These are phyloP conservation scores for Cerastis rubricosa DNA, from an alignment of 2,888 invertebrate species.

Conservation along the genomic window DNA sequence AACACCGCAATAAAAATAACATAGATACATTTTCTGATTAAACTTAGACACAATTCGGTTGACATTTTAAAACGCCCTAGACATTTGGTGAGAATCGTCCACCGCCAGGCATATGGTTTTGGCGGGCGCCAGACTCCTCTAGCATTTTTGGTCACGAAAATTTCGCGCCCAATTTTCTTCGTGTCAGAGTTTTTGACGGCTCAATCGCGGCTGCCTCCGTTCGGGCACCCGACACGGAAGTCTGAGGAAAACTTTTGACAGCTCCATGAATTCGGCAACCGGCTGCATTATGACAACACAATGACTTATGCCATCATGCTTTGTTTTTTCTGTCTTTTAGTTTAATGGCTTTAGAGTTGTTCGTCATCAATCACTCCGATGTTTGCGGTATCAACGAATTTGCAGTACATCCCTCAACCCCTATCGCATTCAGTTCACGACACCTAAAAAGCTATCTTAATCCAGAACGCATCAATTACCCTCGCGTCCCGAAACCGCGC, in stretches of 20 bases:
- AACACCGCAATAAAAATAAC: background rate
- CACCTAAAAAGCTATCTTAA: conserved; percentile 78
- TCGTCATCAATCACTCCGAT: conserved; percentile 66
- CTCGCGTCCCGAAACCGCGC: conserved; percentile 75
- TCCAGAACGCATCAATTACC: conserved; percentile 86
- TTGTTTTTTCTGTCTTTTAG: conserved; percentile 56
- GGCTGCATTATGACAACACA: conserved; percentile 63
- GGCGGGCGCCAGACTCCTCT: conserved; percentile 78
- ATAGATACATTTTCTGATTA: conserved; percentile 15
- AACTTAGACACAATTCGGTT: conserved; percentile 63
- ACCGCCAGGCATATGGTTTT: conserved; percentile 83
- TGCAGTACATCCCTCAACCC: conserved; percentile 61
- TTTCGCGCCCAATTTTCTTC: conserved; percentile 87
- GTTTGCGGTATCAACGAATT: conserved; percentile 61
- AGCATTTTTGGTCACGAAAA: conserved; percentile 84
- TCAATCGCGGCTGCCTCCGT: conserved; percentile 79
- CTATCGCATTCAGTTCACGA: conserved; percentile 67
- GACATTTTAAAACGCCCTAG: conserved; percentile 75
- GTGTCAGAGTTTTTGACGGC: conserved; percentile 85
- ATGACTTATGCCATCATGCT: conserved; percentile 61
- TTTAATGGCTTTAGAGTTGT: conserved; percentile 57
- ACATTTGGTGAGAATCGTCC: conserved; percentile 82
- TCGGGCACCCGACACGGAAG: conserved; percentile 71
- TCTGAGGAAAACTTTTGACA: conserved; percentile 71
- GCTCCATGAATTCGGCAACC: conserved; percentile 61